A percentile compares a stretch with the other conserved stretches of the same genome.
Conservation (phyloP, 2,797 vertebrate genomes). For the Epinephelus malabaricus region DNA sequence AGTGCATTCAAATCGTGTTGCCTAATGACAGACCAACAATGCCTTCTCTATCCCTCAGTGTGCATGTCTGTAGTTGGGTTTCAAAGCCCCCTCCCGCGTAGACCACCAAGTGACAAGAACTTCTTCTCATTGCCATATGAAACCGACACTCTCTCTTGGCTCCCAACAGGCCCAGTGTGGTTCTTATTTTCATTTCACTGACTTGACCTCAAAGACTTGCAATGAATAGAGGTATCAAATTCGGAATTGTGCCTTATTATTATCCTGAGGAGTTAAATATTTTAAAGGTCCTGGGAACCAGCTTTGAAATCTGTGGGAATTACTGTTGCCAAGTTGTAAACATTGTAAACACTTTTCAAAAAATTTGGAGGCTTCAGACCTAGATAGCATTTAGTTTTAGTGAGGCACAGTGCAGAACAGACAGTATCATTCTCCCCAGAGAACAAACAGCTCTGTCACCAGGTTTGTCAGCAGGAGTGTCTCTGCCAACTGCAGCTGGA, state of each 20-base stretch:
- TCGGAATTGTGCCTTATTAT: conserved; percentile 32
- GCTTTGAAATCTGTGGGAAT: conserved; percentile 33
- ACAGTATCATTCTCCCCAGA: neutral
- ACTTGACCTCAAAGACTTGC: conserved; percentile 53
- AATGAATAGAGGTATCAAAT: conserved; percentile 50
- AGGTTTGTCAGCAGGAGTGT: conserved; percentile 1
- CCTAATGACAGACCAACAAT: conserved; percentile 55
- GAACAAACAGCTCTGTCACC: conserved; percentile 13
- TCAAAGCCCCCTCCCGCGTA: conserved; percentile 19
- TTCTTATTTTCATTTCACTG: conserved; percentile 51
- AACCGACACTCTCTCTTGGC: conserved; percentile 35
- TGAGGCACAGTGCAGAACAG: neutral
- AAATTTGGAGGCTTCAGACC: conserved; percentile 25
- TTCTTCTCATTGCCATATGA: conserved; percentile 52
- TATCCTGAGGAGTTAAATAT: conserved; percentile 33
- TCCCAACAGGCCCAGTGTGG: conserved; percentile 28
- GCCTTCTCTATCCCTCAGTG: conserved; percentile 44
- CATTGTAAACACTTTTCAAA: conserved; percentile 22
- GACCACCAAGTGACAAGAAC: conserved; percentile 59
- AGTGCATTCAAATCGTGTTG: conserved; percentile 24
- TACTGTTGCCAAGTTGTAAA: conserved; percentile 39
- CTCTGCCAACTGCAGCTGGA: conserved; percentile 15
- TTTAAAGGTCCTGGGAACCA: conserved; percentile 47
- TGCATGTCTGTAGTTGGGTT: conserved; percentile 45
- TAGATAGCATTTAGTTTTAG: conserved; percentile 24